Base-by-base conservation (phyloP, 2,888 invertebrate genomes). In the Adela reaumurella region DNA sequence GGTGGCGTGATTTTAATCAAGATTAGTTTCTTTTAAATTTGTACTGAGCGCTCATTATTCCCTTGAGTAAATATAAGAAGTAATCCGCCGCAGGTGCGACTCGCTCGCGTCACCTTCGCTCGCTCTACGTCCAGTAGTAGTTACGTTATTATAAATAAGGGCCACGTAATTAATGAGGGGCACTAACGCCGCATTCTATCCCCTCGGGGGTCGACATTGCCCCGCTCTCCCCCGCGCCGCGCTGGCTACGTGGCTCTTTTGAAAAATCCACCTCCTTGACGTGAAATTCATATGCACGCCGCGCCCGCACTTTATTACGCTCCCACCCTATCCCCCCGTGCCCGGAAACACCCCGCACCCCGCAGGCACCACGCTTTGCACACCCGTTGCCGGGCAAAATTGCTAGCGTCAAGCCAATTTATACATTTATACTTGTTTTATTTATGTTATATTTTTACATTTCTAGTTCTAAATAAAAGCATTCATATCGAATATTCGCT, bases 231-330 rank as follows among this genome's bases (percentile, higher is more conserved):
- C 35, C 35, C 14, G 8, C 35, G 14, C 24, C 24, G 6, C 24
- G 10, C 24, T 10, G 10, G 14, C 35, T 35, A 35, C 35, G 35
- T 35, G 35, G 35, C 35, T 35, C 35, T 35, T 35, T 35, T 35
- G 4, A 35, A 24, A 35, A 35, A 35, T 35, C 41, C 19, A 42
- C 47, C 42, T 47, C 41, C 47, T 42, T 47, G 62, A 62, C 55
- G 55, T 58, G 57, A 59, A 62, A 68, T 70, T 73, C 67, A 65
- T 73, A 73, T 73, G 72, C 72, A 73, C 70, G 63, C 68, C 71
- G 57, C 62, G 62, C 54, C 62, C 67, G 70, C 65, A 68, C 59
- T 69, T 62, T 67, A 70, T 69, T 68, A 69, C 35, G 14, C 35
- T 14, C 35, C 35, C 14, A 14, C 11, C 35, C 35, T 14, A 8